These are phyloP conservation scores for Diploptera punctata DNA, from an alignment of 2,888 invertebrate species.

Conservation along the genomic window DNA sequence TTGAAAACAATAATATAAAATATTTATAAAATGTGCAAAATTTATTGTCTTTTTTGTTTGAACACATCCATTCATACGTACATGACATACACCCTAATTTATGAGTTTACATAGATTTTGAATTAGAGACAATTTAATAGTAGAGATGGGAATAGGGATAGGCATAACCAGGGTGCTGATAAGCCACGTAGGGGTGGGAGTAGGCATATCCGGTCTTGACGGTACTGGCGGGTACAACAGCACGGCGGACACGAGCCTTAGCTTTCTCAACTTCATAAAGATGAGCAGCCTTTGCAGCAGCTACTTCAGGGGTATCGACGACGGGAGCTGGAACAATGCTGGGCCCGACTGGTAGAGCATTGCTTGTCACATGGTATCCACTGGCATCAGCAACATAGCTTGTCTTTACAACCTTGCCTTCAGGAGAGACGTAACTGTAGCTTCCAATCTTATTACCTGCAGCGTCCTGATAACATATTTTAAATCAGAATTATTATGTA, in stretches of 20 bases:
- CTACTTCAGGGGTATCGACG: conserved; percentile 52
- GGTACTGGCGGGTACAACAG: conserved; percentile 38
- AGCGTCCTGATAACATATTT: conserved; percentile 51
- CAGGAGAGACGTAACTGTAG: conserved; percentile 57
- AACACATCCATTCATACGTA: too few relatives aligned
- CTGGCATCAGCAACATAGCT: conserved; percentile 56
- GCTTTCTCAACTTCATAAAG: conserved; percentile 45
- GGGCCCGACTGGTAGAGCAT: conserved; percentile 53
- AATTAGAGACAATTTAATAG: conserved; percentile 5
- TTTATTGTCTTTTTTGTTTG: too few relatives aligned
- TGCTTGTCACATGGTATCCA: conserved; percentile 56
- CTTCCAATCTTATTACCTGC: conserved; percentile 55
- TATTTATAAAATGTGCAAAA: too few relatives aligned
- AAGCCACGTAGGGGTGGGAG: conserved; percentile 39
- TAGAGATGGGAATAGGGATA: conserved; percentile 11
- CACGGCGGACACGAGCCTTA: conserved; percentile 37
- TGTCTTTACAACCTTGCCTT: conserved; percentile 55
- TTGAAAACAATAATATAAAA: too few relatives aligned
- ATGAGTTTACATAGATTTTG: too few relatives aligned
- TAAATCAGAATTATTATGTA: background rate
- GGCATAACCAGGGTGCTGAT: conserved; percentile 14
- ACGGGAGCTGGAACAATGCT: conserved; percentile 43
- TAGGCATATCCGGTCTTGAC: conserved; percentile 25
- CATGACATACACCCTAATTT: too few relatives aligned
- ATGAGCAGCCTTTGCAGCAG: conserved; percentile 57